Evolutionary conservation across 2,888 invertebrate species (phyloP).

Genomic region (Drosophila heteroneura): DNA sequence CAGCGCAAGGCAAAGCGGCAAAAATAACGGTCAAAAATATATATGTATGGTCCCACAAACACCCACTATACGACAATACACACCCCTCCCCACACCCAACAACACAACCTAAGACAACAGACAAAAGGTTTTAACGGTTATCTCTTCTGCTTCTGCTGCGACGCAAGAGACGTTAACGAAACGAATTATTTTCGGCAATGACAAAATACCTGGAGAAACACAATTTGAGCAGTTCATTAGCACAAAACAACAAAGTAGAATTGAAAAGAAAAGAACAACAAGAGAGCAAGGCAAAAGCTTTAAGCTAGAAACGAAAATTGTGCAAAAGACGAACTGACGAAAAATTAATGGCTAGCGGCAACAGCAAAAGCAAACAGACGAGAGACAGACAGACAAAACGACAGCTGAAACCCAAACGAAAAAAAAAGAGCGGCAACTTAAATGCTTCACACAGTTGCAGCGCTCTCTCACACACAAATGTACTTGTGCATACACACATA

Average conservation of each 20-base stretch:
- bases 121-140: constrained; percentile 57
- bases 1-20: constrained; percentile 51
- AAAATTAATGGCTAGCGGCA: constrained; percentile 56
- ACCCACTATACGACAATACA: constrained; percentile 46
- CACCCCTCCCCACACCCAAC: neutral
- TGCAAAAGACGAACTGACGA: constrained; percentile 45
- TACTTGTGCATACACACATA: constrained; percentile 33
- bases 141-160: constrained; percentile 20
- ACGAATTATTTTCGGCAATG: constrained; percentile 69
- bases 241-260: constrained; percentile 32
- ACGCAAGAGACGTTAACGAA: constrained; percentile 44
- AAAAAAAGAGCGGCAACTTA: constrained; percentile 75
- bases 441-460: constrained; percentile 63
- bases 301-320: constrained; percentile 55
- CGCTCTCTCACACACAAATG: constrained; percentile 24
- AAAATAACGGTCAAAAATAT: constrained; percentile 73
- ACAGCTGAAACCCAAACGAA: constrained; percentile 61
- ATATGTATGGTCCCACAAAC: constrained; percentile 38
- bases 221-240: constrained; percentile 58
- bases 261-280: constrained; percentile 18
- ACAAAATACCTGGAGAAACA: constrained; percentile 60
- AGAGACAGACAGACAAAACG: constrained; percentile 51
- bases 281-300: constrained; percentile 48
- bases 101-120: constrained; percentile 70
- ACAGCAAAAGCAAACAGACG: constrained; percentile 60